Evolutionary conservation across 37 sponge, comb jelly and placozoan genomes (phyloP).

Genomic region (Cladorhizidae sp.): DNA sequence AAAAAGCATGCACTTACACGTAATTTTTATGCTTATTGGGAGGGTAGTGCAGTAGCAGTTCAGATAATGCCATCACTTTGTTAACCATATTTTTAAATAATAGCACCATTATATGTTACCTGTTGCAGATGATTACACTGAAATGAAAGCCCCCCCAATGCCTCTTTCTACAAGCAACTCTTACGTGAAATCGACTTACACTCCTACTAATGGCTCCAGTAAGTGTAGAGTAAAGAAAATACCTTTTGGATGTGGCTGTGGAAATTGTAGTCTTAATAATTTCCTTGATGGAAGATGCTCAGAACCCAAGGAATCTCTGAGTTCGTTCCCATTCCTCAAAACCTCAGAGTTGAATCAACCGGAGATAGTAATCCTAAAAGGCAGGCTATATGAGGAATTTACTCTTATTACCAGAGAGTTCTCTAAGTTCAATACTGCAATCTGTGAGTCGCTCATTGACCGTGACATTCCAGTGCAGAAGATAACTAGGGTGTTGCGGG

Average conservation of each 20-base stretch:
- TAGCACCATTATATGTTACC: too few relatives aligned
- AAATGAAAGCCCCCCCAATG: too few relatives aligned
- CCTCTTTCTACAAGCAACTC: too few relatives aligned
- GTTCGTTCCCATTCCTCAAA: conserved; percentile 15
- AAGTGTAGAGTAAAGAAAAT: too few relatives aligned
- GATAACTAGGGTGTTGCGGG: background rate
- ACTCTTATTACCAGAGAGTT: background rate
- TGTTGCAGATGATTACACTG: too few relatives aligned
- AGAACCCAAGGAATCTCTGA: background rate
- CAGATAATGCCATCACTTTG: too few relatives aligned
- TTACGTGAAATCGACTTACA: too few relatives aligned
- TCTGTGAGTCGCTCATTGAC: background rate
- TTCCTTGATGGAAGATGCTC: background rate
- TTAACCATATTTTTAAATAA: too few relatives aligned
- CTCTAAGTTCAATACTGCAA: background rate
- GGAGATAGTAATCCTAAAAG: background rate
- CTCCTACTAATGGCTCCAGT: too few relatives aligned
- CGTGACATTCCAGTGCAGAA: background rate
- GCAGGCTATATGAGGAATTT: background rate
- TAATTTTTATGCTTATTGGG: too few relatives aligned
- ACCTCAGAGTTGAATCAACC: background rate
- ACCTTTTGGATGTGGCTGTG: conserved; percentile 27
- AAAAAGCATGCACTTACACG: too few relatives aligned
- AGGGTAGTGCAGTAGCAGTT: too few relatives aligned
- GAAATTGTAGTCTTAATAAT: conserved; percentile 1